These are phyloP conservation scores for Apodemia duryi DNA, from an alignment of 2,888 invertebrate genomes.

Conservation along the genomic window DNA sequence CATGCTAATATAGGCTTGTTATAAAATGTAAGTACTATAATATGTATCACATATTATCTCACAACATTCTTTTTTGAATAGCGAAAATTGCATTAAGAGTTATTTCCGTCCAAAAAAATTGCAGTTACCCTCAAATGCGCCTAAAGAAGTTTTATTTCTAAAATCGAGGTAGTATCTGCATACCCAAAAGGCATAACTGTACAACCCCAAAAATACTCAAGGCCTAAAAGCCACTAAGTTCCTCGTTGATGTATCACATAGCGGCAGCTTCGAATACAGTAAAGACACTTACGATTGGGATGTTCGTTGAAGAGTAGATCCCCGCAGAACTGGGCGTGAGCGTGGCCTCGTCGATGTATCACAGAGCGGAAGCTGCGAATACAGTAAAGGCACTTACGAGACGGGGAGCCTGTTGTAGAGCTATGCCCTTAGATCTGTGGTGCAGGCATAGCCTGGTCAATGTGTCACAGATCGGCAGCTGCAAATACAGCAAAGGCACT, in stretches of 20 bases:
- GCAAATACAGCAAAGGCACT: constrained; percentile 60
- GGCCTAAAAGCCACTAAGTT: too few species aligned
- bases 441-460: background rate
- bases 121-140: too few species aligned
- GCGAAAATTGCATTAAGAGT: too few species aligned
- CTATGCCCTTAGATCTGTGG: constrained; percentile 87
- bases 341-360: constrained; percentile 84
- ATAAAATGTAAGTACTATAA: too few species aligned
- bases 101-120: too few species aligned
- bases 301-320: constrained; percentile 92
- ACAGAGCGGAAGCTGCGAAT: constrained; percentile 85
- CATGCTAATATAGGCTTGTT: too few species aligned
- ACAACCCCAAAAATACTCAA: too few species aligned
- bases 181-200: too few species aligned
- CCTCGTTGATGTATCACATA: background rate
- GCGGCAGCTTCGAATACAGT: background rate
- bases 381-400: background rate
- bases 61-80: too few species aligned
- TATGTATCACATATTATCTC: too few species aligned
- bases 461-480: background rate
- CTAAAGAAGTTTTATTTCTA: too few species aligned
- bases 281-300: constrained; percentile 88
- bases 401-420: constrained; percentile 82
- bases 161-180: too few species aligned
- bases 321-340: constrained; percentile 79